Conservation (phyloP, 2,797 vertebrate genomes). For the Pelobates cultripes region DNA sequence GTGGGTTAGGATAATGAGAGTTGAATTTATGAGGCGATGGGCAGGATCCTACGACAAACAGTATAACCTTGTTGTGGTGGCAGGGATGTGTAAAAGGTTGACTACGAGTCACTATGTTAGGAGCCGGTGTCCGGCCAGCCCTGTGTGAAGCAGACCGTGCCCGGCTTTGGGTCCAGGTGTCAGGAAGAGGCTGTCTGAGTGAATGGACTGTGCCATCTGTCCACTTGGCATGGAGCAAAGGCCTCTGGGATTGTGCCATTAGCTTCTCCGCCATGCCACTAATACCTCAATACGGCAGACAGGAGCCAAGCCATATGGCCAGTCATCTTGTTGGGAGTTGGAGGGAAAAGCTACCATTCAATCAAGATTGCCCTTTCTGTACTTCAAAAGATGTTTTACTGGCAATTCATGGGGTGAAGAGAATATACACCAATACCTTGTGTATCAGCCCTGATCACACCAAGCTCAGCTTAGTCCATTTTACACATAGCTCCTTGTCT, state of each 20-base stretch:
- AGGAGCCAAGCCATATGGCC: conserved; percentile 44
- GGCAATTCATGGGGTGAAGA: background rate
- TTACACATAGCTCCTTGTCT: no score
- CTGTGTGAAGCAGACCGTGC: conserved; percentile 21
- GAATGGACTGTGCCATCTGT: conserved; percentile 38
- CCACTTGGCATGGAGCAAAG: conserved; percentile 43
- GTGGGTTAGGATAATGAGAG: no score
- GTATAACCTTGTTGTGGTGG: no score
- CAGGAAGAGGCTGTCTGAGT: conserved; percentile 26
- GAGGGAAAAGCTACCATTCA: conserved; percentile 22
- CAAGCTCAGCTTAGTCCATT: no score
- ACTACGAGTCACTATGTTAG: no score
- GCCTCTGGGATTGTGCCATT: conserved; percentile 33
- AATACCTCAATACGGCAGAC: conserved; percentile 27
- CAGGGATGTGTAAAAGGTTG: no score
- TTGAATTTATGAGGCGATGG: no score
- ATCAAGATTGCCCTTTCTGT: conserved; percentile 20
- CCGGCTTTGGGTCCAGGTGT: conserved; percentile 19
- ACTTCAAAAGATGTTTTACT: background rate
- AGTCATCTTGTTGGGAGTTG: conserved; percentile 19
- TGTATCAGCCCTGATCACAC: no score
- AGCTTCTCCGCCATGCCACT: conserved; percentile 27
- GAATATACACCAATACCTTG: background rate
- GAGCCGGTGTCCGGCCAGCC: no score
- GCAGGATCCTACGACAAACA: no score